Percentiles rank a stretch among this genome's conserved stretches.
Conservation (phyloP, 2,113 vertebrate species). For the Kobus ellipsiprymnus region DNA sequence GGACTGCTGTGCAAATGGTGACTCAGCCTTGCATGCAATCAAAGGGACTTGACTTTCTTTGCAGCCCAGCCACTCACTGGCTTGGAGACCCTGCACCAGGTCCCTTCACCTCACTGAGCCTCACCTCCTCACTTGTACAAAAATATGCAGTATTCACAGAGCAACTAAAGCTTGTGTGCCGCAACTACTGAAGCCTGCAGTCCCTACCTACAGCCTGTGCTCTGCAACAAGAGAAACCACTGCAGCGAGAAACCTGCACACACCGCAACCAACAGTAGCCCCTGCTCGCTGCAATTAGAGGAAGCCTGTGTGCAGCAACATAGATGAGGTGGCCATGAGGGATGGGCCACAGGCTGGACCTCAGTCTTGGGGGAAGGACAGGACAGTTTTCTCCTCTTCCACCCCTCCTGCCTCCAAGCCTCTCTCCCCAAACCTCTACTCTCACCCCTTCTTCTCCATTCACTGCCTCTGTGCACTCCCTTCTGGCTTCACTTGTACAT, state of each 20-base stretch:
- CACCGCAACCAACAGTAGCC: not conserved
- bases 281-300: not conserved
- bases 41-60: not conserved
- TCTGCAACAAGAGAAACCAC: not conserved
- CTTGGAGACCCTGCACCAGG: not conserved
- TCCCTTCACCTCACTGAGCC: not conserved
- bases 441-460: not conserved
- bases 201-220: not conserved
- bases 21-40: not conserved
- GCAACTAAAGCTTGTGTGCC: not conserved
- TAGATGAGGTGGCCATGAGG: not conserved
- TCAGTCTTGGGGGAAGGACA: not conserved
- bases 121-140: not conserved
- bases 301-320: not conserved
- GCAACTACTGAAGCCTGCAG: not conserved
- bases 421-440: not conserved
- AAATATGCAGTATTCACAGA: not conserved
- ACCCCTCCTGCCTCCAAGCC: rapidly evolving
- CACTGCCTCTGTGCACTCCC: not conserved
- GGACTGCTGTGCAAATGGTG: not conserved
- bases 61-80: not conserved
- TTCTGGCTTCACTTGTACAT: not conserved
- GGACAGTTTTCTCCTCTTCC: rapidly evolving
- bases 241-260: not conserved
- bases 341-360: rapidly evolving